A percentile compares a stretch with the other conserved stretches of the same genome.
Conservation (phyloP, 2,113 vertebrate genomes). For the Pelecanus crispus region DNA sequence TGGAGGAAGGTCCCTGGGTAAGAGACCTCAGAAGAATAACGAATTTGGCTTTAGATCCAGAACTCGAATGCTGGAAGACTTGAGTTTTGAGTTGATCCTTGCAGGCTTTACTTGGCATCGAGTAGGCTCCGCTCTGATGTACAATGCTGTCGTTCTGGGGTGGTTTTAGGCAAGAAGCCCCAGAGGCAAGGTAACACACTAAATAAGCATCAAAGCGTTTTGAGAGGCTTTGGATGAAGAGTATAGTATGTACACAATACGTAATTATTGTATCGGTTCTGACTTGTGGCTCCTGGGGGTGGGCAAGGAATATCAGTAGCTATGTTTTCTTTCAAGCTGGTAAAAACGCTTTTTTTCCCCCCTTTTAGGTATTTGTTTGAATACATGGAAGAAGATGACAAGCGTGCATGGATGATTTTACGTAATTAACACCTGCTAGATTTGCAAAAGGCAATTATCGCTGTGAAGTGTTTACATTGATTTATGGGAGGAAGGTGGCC, state of each 20-base stretch:
- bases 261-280: background rate
- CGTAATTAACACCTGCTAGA: slow-evolving; percentile 58
- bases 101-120: background rate
- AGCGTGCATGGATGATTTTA: slow-evolving; percentile 46
- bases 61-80: rapidly evolving
- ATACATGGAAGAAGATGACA: slow-evolving; percentile 59
- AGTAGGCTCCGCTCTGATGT: background rate
- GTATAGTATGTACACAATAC: background rate
- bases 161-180: background rate
- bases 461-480: slow-evolving; percentile 65
- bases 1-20: background rate
- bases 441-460: slow-evolving; percentile 59
- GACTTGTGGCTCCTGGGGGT: background rate
- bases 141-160: background rate
- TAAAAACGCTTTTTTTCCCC: background rate
- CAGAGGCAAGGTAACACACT: background rate
- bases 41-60: background rate
- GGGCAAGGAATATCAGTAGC: background rate
- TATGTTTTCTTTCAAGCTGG: background rate
- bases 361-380: slow-evolving; percentile 60
- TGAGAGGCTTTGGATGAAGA: background rate
- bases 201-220: background rate
- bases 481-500: slow-evolving; percentile 71
- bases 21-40: background rate
- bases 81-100: background rate